Evolutionary conservation across 2,888 invertebrate species (phyloP), one percentile per base, ranked within the genome.

Genomic region (Watsonalla cultraria): DNA sequence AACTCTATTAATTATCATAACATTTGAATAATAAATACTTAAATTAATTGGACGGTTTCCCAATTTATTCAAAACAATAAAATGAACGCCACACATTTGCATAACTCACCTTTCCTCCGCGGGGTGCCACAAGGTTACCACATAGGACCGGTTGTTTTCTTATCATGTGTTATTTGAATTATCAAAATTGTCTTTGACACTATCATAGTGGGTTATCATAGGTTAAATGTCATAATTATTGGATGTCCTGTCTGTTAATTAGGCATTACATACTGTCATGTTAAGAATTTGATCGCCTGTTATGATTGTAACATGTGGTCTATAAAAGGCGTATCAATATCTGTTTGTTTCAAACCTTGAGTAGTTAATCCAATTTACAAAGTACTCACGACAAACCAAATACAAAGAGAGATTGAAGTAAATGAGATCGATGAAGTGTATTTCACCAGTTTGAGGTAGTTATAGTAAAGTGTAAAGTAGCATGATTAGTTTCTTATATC

Each of bases 201-300:
- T 71, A 75, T 75, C 74, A 59, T 59, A 51, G 34, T 56, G 49
- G 62, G 64, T 61, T 67, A 74, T 74, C 72, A 66, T 48, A 63
- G 70, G 69, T 71, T 65, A 61, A 61, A 69, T 67, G 65, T 65
- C 64, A 61, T 61, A 42, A 66, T 63, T 57, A 54, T 24, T 56
- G 61, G 60, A 61, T 52, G 57, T 64, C 62, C 65, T 66, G 60
- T 56, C 59, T 51, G 54, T 57, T 55, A 47, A 48, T 57, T 60
- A 11, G 9, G 11, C 11, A 42, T 42, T 11, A 42, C 42, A 42
- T 42, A 42, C 42, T 42, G 42, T 42, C 11, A 42, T 42, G 42
- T 11, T 11, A 5, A 11, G 9, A 11, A 42, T 42, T 42, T 11
- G 42, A 5, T 42, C 11, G 11, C 11, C 11, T 8, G 11, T 42